These are phyloP conservation scores for Agrilus mali DNA, from an alignment of 2,888 invertebrate species.

Conservation along the genomic window DNA sequence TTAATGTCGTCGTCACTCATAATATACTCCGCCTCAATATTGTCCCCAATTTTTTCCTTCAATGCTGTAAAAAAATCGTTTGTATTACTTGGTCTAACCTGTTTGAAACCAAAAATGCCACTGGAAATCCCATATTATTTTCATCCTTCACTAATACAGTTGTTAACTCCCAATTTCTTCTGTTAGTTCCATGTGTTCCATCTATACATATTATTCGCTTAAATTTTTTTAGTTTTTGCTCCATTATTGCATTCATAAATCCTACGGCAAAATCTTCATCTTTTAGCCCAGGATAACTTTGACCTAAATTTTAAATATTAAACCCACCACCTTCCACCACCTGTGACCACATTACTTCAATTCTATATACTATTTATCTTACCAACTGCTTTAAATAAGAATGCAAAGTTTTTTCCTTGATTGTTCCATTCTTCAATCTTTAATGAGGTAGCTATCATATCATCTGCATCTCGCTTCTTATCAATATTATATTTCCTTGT, in stretches of 20 bases:
- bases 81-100: constrained; percentile 5
- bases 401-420: constrained; percentile 8
- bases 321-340: constrained; percentile 1
- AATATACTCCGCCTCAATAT: constrained; percentile 10
- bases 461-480: constrained; percentile 8
- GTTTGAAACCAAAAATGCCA: constrained; percentile 4
- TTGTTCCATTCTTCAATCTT: constrained; percentile 10
- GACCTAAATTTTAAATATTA: constrained; percentile 5
- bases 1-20: constrained; percentile 14
- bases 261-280: neutral
- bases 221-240: constrained; percentile 1
- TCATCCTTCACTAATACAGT: constrained; percentile 1
- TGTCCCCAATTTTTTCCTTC: constrained; percentile 7
- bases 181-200: constrained; percentile 4
- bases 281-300: constrained; percentile 7
- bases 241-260: constrained; percentile 1
- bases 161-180: neutral
- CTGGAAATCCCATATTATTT: constrained; percentile 5
- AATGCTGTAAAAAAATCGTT: constrained; percentile 8
- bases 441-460: constrained; percentile 9
- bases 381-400: constrained; percentile 10
- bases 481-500: constrained; percentile 9
- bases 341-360: neutral
- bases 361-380: constrained; percentile 1
- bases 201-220: constrained; percentile 6